phyloP scores from a whole-genome alignment of 2,888 invertebrate species.

The Thera britannica region DNA sequence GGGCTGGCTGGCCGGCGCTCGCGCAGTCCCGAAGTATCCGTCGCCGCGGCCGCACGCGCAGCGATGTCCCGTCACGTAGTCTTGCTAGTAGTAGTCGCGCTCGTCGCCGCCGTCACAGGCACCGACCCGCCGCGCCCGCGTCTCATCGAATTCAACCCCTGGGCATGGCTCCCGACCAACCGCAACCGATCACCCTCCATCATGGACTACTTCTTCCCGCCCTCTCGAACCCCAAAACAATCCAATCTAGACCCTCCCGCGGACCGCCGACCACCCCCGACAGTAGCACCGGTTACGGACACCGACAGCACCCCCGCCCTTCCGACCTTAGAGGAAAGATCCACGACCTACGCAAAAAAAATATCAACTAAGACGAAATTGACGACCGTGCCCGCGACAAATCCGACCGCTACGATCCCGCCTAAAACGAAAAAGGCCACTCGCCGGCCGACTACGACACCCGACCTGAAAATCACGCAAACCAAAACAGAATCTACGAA shows the following conservation, averaged over 20 bases:
- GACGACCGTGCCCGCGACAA: conserved; percentile 65
- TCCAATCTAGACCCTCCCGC: conserved; percentile 75
- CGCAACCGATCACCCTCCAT: conserved; percentile 76
- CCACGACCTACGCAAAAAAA: conserved; percentile 73
- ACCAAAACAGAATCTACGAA: conserved; percentile 66
- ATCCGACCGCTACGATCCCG: conserved; percentile 66
- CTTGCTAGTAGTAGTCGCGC: conserved; percentile 69
- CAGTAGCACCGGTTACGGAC: conserved; percentile 32
- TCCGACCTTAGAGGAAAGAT: conserved; percentile 69
- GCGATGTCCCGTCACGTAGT: conserved; percentile 70
- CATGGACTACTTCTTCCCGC: conserved; percentile 82
- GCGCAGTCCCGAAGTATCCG: conserved; percentile 80
- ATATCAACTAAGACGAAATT: conserved; percentile 71
- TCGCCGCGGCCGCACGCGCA: conserved; percentile 79
- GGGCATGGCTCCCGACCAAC: conserved; percentile 77
- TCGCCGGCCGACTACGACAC: conserved; percentile 68
- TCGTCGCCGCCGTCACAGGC: conserved; percentile 67
- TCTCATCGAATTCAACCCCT: conserved; percentile 78
- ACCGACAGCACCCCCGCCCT: conserved; percentile 65
- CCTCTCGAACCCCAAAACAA: conserved; percentile 81
- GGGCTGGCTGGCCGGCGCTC: conserved; percentile 59
- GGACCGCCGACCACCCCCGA: conserved; percentile 69
- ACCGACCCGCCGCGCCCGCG: conserved; percentile 73
- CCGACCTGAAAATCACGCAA: conserved; percentile 67
- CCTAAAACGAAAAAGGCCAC: conserved; percentile 74